Evolutionary conservation across 1,140 invertebrate species (phyloP), one percentile per base, ranked within the genome.

Genomic region (Cyclargus thomasi): DNA sequence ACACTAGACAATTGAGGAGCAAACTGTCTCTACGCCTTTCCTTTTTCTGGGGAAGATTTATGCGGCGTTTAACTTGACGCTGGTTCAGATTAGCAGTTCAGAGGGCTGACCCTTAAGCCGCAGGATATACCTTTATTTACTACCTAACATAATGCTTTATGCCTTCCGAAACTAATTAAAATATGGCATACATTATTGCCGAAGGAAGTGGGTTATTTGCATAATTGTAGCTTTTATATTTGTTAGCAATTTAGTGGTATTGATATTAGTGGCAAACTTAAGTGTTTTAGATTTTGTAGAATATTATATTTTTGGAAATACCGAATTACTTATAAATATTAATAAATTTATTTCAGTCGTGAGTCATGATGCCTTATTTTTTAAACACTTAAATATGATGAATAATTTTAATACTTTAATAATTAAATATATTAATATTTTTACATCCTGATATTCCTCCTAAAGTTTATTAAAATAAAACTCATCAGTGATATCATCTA

Each of bases 41-140:
- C 21, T 47, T 72, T n/a, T 62, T 74, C 62, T 67, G 11, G 22
- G 22, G 47, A 67, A 78, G 78, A 78, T 80, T 80, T 76, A 80
- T 76, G 70, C 70, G 72, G 74, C 73, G 67, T 79, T 76, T 77
- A 75, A 79, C 73, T 71, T 72, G 74, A 79, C 71, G 70, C 68
- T 72, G 72, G 72, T 74, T 70, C 62, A 80, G 75, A 78, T 80
- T 80, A 78, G 72, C 73, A 75, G 76, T 76, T 80, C 75, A 78
- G 73, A 76, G 74, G 71, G 75, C 62, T 59, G 55, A 59, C 55
- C 55, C 20, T 17, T 11, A 17, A 59, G 55, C 55, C 55, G 18
- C 55, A 59, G 55, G 55, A 59, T 59, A 59, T 20, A 59, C 22
- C 29, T 62, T 63, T 63, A 67, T 18, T 65, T 65, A 63, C 62